phyloP scores from a whole-genome alignment of 1,140 invertebrate genomes.

The Drosophila rufa region DNA sequence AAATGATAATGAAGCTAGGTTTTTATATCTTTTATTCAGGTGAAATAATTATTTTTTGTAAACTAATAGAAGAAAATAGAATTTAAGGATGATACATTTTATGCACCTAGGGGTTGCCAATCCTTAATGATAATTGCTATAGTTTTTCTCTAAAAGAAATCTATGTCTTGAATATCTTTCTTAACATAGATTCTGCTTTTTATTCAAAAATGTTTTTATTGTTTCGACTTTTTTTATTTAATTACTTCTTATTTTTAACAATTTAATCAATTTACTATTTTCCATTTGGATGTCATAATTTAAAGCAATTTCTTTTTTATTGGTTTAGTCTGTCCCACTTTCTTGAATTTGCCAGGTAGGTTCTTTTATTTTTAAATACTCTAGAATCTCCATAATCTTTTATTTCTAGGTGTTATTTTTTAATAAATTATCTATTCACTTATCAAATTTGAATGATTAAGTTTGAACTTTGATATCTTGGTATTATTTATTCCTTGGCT shows the following conservation, averaged over 20 bases:
- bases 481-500: not conserved
- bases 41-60: too few species aligned
- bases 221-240: not conserved
- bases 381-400: not conserved
- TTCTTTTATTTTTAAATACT: not conserved
- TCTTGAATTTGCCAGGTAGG: not conserved
- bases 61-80: too few species aligned
- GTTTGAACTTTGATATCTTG: not conserved
- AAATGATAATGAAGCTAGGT: not conserved
- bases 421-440: not conserved
- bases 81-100: not conserved
- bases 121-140: too few species aligned
- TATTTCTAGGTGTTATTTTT: not conserved
- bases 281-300: not conserved
- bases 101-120: not conserved
- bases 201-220: too few species aligned
- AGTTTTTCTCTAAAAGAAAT: not conserved
- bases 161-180: too few species aligned
- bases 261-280: too few species aligned
- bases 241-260: not conserved
- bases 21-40: too few species aligned
- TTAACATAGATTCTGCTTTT: too few species aligned
- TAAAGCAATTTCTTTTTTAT: too few species aligned
- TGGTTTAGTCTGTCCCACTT: too few species aligned
- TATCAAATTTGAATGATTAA: not conserved